Conservation (phyloP, 2,888 invertebrate species). For the Nemurella pictetii region DNA sequence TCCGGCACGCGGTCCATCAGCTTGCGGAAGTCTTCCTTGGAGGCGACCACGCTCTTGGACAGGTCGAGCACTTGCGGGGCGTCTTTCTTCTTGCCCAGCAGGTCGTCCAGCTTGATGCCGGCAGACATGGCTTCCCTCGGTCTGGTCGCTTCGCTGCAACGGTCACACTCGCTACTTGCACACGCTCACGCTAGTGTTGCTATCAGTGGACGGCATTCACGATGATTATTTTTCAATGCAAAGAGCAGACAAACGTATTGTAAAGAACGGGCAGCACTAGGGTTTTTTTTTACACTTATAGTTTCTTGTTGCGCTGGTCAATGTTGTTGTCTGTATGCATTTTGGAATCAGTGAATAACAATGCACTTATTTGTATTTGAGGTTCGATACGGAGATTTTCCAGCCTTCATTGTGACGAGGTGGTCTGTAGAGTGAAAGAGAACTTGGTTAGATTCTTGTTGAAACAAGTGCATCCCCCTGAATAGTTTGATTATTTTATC, state of each 20-base stretch:
- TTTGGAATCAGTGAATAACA: neutral
- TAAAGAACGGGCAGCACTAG: neutral
- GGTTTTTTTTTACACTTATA: neutral
- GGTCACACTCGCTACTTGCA: too few species aligned
- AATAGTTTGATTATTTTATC: neutral
- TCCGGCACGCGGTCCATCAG: constrained; percentile 87
- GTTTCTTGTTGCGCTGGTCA: neutral
- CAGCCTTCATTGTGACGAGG: neutral
- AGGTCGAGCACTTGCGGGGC: constrained; percentile 81
- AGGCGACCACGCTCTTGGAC: constrained; percentile 74
- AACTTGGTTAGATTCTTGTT: neutral
- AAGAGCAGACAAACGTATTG: neutral
- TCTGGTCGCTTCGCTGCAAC: too few species aligned
- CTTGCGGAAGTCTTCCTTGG: constrained; percentile 80
- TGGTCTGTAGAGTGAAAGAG: neutral
- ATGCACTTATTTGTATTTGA: neutral
- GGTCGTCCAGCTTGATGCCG: constrained; percentile 78
- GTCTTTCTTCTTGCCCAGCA: constrained; percentile 83
- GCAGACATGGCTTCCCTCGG: constrained; percentile 27
- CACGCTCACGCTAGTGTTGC: too few species aligned
- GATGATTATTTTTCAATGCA: neutral
- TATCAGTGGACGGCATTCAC: too few species aligned
- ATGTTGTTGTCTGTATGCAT: neutral
- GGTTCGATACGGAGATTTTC: neutral
- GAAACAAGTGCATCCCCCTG: neutral